These are phyloP conservation scores for Thaleichthys pacificus DNA, from an alignment of 2,797 vertebrate genomes.

Conservation along the genomic window DNA sequence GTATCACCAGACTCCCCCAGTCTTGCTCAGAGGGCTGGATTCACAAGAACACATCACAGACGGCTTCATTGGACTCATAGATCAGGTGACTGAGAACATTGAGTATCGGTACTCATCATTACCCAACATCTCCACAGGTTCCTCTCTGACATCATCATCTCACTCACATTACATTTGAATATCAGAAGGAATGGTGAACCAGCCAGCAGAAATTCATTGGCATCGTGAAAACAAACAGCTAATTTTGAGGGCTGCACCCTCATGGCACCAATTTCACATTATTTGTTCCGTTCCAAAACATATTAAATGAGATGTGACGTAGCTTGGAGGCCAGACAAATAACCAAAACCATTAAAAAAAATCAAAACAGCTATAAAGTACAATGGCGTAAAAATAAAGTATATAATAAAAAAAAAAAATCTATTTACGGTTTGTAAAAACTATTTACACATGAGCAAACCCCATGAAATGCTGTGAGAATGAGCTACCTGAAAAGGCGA, in stretches of 20 bases:
- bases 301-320: slow-evolving; percentile 42
- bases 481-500: slow-evolving; percentile 29
- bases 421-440: slow-evolving; percentile 49
- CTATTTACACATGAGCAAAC: slow-evolving; percentile 60
- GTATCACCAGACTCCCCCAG: neutral
- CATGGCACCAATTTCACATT: slow-evolving; percentile 21
- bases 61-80: neutral
- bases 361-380: slow-evolving; percentile 54
- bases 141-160: slow-evolving; percentile 1
- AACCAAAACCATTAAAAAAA: slow-evolving; percentile 11
- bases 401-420: slow-evolving; percentile 59
- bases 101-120: slow-evolving; percentile 7
- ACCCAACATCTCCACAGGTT: neutral
- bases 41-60: neutral
- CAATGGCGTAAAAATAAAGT: slow-evolving; percentile 46
- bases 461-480: slow-evolving; percentile 33
- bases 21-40: too few relatives aligned
- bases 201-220: neutral
- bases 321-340: slow-evolving; percentile 30
- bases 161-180: slow-evolving; percentile 3
- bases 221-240: neutral
- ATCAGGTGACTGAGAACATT: slow-evolving; percentile 5
- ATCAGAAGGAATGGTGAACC: slow-evolving; percentile 3
- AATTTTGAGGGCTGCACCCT: slow-evolving; percentile 15
- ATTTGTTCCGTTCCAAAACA: slow-evolving; percentile 37